Evolutionary conservation across 1,140 invertebrate species (phyloP).

Genomic region (Drosophila kanapiae): DNA sequence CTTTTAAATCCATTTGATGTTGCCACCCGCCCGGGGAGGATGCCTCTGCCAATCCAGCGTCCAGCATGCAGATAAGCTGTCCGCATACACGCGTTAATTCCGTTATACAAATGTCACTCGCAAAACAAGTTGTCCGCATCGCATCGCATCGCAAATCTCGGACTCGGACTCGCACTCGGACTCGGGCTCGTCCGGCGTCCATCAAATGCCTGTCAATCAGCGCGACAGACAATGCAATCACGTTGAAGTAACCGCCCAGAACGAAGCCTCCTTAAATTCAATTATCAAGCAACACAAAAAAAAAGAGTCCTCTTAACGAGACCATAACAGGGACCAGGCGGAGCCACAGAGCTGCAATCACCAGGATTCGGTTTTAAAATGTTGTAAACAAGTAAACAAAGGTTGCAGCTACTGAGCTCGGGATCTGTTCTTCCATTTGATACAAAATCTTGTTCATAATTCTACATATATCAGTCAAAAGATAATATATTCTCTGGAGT

Average conservation of each 20-base stretch:
- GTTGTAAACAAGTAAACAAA: neutral
- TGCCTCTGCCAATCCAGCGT: constrained; percentile 4
- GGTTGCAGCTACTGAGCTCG: neutral
- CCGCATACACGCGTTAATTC: constrained; percentile 43
- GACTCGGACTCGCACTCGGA: neutral
- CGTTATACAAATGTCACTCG: constrained; percentile 56
- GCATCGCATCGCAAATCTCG: constrained; percentile 3
- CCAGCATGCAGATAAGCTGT: constrained; percentile 37
- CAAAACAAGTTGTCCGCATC: constrained; percentile 30
- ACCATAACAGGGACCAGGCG: neutral
- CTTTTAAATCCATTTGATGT: constrained; percentile 30
- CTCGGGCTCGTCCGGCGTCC: constrained; percentile 8
- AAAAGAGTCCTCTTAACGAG: neutral
- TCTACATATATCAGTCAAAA: too few relatives aligned
- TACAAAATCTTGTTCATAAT: too few relatives aligned
- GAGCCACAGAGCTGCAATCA: neutral
- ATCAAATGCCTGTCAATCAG: constrained; percentile 48
- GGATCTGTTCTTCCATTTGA: neutral
- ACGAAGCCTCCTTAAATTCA: constrained; percentile 48
- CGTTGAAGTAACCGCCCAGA: constrained; percentile 28
- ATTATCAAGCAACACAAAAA: constrained; percentile 23
- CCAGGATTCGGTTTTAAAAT: neutral
- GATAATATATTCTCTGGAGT: too few relatives aligned
- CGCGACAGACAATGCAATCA: constrained; percentile 36
- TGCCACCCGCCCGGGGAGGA: neutral